These are phyloP conservation scores for Nowickia ferox DNA, from an alignment of 2,888 invertebrate genomes.

Conservation along the genomic window DNA sequence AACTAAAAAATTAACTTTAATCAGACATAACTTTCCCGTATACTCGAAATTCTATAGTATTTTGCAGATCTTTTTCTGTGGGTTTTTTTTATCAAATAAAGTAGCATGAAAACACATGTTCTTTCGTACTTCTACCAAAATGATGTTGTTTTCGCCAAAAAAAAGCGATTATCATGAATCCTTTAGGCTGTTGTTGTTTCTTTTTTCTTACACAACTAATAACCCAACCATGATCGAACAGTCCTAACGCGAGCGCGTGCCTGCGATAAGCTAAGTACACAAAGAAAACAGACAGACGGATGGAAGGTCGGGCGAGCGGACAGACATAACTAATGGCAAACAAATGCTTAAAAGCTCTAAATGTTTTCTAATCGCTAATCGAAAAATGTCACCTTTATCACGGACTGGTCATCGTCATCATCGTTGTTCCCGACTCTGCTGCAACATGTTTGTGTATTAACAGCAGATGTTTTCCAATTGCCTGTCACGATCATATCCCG, in stretches of 20 bases:
- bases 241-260: slow-evolving; percentile 42
- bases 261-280: neutral
- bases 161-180: slow-evolving; percentile 42
- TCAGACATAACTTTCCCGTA: neutral
- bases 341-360: slow-evolving; percentile 61
- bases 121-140: slow-evolving; percentile 51
- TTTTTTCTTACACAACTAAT: slow-evolving; percentile 5
- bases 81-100: slow-evolving; percentile 31
- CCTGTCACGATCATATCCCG: slow-evolving; percentile 46
- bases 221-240: slow-evolving; percentile 24
- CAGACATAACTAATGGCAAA: neutral
- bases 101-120: slow-evolving; percentile 67
- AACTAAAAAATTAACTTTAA: neutral
- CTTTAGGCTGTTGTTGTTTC: slow-evolving; percentile 23
- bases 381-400: slow-evolving; percentile 72
- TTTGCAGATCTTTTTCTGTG: slow-evolving; percentile 3
- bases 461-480: slow-evolving; percentile 68
- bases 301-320: neutral
- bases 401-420: slow-evolving; percentile 61
- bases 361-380: slow-evolving; percentile 71
- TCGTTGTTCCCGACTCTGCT: neutral
- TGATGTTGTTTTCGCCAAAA: slow-evolving; percentile 39
- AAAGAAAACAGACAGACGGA: neutral
- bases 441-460: neutral
- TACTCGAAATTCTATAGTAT: slow-evolving; percentile 16